Evolutionary conservation across 2,113 vertebrate genomes (phyloP).

Genomic region (Tyrannus savana): DNA sequence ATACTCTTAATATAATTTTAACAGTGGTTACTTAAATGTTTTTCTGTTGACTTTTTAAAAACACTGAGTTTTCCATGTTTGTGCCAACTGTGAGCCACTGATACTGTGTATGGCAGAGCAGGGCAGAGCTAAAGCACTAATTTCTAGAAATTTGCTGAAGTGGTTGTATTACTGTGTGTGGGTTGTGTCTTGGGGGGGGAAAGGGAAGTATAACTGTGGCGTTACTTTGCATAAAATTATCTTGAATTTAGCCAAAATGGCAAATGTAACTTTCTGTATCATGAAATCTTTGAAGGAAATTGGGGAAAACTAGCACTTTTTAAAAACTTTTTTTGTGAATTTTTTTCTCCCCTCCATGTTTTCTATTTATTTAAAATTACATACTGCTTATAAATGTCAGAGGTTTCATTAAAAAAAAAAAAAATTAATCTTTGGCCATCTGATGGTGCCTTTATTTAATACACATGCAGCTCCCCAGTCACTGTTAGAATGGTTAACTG

Average conservation of each 20-base stretch:
- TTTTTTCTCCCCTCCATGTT: neutral
- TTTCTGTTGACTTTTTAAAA: neutral
- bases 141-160: neutral
- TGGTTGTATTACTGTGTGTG: neutral
- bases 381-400: conserved; percentile 1
- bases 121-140: conserved; percentile 19
- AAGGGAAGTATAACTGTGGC: neutral
- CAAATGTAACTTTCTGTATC: neutral
- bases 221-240: neutral
- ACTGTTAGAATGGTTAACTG: neutral
- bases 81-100: neutral
- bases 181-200: neutral
- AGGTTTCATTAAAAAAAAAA: conserved; percentile 35
- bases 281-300: neutral
- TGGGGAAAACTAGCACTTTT: conserved; percentile 43
- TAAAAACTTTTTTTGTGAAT: neutral
- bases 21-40: neutral
- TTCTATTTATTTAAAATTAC: conserved; percentile 62
- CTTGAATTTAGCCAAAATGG: neutral
- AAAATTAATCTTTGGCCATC: neutral
- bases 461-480: neutral
- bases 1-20: neutral
- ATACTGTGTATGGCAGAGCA: neutral
- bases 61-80: neutral
- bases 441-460: neutral